Evolutionary conservation across 2,113 vertebrate species (phyloP).

Genomic region (Microcebus jonahi): DNA sequence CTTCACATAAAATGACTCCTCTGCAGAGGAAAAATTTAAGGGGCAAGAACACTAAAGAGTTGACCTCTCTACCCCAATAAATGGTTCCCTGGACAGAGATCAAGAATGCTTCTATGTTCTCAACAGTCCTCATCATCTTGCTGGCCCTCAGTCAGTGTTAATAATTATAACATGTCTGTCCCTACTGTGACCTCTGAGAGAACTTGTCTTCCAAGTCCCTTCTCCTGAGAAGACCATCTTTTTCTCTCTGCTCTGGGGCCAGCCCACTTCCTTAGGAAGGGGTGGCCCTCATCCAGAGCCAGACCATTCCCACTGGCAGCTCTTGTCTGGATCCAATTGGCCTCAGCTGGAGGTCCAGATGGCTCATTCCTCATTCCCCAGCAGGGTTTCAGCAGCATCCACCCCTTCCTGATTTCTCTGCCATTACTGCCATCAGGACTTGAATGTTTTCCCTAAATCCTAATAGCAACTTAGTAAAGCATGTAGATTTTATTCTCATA

Average conservation of each 20-base stretch:
- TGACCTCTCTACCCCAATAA: conserved; percentile 54
- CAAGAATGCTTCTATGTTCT: conserved; percentile 54
- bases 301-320: conserved; percentile 68
- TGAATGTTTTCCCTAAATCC: conserved; percentile 49
- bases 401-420: conserved; percentile 74
- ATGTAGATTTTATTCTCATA: background rate
- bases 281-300: conserved; percentile 62
- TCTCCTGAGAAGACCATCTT: conserved; percentile 60
- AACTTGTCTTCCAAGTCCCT: conserved; percentile 58
- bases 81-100: conserved; percentile 54
- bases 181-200: conserved; percentile 65
- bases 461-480: conserved; percentile 46
- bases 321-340: conserved; percentile 73
- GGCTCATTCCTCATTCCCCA: conserved; percentile 64
- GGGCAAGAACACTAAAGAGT: conserved; percentile 13
- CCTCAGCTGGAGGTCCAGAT: conserved; percentile 79
- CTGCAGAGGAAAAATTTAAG: background rate
- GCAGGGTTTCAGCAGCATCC: conserved; percentile 62
- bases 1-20: conserved; percentile 32
- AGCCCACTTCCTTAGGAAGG: conserved; percentile 72
- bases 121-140: conserved; percentile 55
- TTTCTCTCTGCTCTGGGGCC: conserved; percentile 48
- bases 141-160: conserved; percentile 64
- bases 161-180: conserved; percentile 72
- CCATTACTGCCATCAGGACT: conserved; percentile 66